These are phyloP conservation scores for Blomia tropicalis DNA, from an alignment of 2,888 invertebrate species.

Conservation along the genomic window DNA sequence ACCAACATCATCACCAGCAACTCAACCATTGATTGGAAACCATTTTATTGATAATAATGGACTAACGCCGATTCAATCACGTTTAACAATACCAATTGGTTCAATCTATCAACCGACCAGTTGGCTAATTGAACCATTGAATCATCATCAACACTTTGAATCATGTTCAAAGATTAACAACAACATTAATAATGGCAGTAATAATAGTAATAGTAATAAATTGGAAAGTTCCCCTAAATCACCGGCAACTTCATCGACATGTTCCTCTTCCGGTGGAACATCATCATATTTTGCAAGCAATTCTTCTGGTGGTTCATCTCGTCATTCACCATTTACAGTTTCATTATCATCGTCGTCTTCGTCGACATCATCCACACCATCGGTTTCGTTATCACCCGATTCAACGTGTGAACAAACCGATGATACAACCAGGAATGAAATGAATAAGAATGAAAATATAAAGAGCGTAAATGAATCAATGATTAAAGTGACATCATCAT, in stretches of 20 bases:
- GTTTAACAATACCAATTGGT: not conserved
- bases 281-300: not conserved
- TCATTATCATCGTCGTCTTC: conserved; percentile 6
- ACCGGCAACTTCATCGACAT: conserved; percentile 2
- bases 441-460: not conserved
- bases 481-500: not conserved
- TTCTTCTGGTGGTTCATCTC: not conserved
- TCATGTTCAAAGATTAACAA: not conserved
- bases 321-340: not conserved
- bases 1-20: not conserved
- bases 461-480: not conserved
- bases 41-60: not conserved
- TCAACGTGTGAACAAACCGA: not conserved
- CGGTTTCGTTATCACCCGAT: not conserved
- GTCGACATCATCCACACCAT: not conserved
- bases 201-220: not conserved
- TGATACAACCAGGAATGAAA: not conserved
- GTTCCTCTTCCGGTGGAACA: not conserved
- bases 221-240: not conserved
- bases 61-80: not conserved
- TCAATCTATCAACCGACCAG: not conserved
- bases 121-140: not conserved
- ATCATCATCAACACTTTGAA: too few relatives aligned
- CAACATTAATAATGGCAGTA: not conserved
- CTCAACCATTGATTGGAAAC: not conserved